Base-by-base conservation (phyloP, 2,113 vertebrate species). In the Axis porcinus region DNA sequence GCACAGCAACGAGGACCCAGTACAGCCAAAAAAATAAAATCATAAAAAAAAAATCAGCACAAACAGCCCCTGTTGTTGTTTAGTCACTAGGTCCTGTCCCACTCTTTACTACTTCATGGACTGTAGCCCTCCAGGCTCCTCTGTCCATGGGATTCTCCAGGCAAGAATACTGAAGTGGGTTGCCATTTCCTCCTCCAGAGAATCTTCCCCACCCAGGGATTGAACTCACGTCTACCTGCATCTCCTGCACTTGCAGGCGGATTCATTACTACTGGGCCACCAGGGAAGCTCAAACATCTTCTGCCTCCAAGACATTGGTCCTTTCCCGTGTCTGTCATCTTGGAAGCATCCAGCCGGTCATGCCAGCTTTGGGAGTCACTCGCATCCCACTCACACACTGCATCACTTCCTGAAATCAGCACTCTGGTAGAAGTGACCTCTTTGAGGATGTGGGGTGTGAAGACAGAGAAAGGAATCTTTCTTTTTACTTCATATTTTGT, bases 341-440 rank as follows among this genome's bases (percentile, higher is more conserved):
- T 54, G 33, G 74, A 30, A n/a, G 23, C 25, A 15, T n/a, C 70
- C 3, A 0, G 3, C 58, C 21, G 8, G 36, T 11, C 40, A 17
- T 12, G 7, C 36, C 16, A 5, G 88, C 15, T 28, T 3, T 1
- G 8, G 40, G 14, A 23, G 19, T 23, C 25, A 21, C 45, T 27
- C 28, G 1, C 45, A 16, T 1, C 4, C 6, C 21, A 7, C 19
- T 14, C 11, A 23, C 21, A 2, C 64, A 36, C 21, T 3, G 0
- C 13, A 1, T 11, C 14, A 1, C 58, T 55, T 87, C 55, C 93
- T 90, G 14, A 17, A 17, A 6, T 67, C 33, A 7, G 23, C 13
- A 1, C 13, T 45, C 43, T 28, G 1, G 43, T 74, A 15, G 15
- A 15, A 47, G 9, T 28, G 36, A 45, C 12, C 25, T 81, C 36